Conservation (phyloP, 2,888 invertebrate species). For the Margaritifera margaritifera region DNA sequence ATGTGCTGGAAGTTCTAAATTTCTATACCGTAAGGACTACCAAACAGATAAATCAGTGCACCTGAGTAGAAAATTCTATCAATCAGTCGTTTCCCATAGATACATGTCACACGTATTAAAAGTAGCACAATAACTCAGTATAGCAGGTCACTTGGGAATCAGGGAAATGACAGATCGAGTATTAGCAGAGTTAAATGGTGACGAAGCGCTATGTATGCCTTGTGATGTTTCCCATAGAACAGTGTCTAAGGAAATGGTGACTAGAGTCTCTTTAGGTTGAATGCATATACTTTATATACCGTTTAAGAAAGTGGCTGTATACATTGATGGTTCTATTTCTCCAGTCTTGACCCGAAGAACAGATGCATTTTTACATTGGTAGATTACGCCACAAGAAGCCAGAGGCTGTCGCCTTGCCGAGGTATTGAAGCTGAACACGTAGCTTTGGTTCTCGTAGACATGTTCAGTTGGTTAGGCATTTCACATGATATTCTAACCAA, state of each 20-base stretch:
- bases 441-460: slow-evolving; percentile 5
- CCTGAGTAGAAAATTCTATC: too few relatives aligned
- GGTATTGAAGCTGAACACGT: slow-evolving; percentile 6
- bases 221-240: too few relatives aligned
- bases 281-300: background rate
- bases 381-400: background rate
- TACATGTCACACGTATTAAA: background rate
- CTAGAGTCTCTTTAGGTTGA: too few relatives aligned
- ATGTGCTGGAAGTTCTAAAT: too few relatives aligned
- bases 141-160: background rate
- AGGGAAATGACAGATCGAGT: background rate
- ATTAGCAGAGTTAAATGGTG: too few relatives aligned
- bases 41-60: too few relatives aligned
- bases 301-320: background rate
- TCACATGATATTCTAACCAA: slow-evolving; percentile 4
- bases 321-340: background rate
- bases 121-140: background rate
- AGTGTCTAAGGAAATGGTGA: background rate
- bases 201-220: too few relatives aligned
- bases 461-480: slow-evolving; percentile 5
- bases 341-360: background rate
- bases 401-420: background rate
- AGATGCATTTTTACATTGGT: slow-evolving; percentile 2
- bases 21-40: too few relatives aligned
- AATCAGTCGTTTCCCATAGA: too few relatives aligned